Evolutionary conservation across 2,888 invertebrate genomes (phyloP), one percentile per base, ranked within the genome.

Genomic region (Himalopsyche japonica): DNA sequence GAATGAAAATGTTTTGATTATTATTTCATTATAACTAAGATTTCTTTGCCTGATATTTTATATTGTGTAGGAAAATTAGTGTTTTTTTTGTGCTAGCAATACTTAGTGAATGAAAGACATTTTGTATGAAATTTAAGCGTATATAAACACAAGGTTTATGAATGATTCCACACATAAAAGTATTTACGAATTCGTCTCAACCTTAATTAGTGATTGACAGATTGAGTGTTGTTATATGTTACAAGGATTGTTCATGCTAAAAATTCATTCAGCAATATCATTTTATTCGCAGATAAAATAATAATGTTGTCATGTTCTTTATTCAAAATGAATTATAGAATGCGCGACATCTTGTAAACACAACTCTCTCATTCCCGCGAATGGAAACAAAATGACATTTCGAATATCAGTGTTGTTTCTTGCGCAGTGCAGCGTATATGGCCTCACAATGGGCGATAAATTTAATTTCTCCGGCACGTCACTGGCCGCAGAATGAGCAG

Each of bases 371-470:
- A 24, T 57, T 57, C 57, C 24, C 57, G 57, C 24, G 57, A 57
- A 57, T 57, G 57, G 57, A 57, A 57, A 57, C 57, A 57, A 57
- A 57, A 57, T 57, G 57, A 57, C 57, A 57, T 57, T 57, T 57
- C 57, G 24, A 57, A 57, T 57, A n/a, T 57, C 57, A 57, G 20
- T 20, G 57, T 57, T 57, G 57, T 57, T n/a, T 57, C 24, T 6
- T 57, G 81, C n/a, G 30, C 27, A 43, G 24, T 49, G 80, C 80
- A 20, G 10, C 24, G 76, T 27, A 49, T 79, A 49, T 4, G 47
- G n/a, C 18, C 27, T 30, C 81, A 81, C 81, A 81, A 81, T 81
- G 81, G 81, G 37, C 27, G 24, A 81, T 81, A 81, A 81, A 81
- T 81, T 81, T 80, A 8, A 80, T 57, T 80, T 49, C 57, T 15